Evolutionary conservation across 2,113 vertebrate genomes (phyloP).

Genomic region (Percina caprodes): DNA sequence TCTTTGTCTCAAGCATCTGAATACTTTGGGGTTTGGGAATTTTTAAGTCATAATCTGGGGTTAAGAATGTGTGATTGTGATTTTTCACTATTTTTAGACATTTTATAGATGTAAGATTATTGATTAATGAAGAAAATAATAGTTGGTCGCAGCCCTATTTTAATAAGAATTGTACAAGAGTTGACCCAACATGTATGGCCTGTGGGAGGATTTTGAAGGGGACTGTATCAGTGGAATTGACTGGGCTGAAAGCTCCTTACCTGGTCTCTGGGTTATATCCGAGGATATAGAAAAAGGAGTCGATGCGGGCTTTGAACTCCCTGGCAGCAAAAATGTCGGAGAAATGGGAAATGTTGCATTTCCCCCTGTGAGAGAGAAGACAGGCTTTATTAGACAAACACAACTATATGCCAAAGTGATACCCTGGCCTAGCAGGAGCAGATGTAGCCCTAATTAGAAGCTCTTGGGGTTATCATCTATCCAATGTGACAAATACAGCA

Average conservation of each 20-base stretch:
- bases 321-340: conserved; percentile 99
- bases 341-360: conserved; percentile 99
- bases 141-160: not conserved
- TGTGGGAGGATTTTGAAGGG: not conserved
- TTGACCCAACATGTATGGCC: not conserved
- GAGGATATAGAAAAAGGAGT: conserved; percentile 99
- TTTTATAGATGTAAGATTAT: not conserved
- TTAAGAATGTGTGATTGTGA: not conserved
- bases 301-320: conserved; percentile 98
- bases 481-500: conserved; percentile 58
- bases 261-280: conserved; percentile 99
- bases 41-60: not conserved
- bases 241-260: conserved; percentile 82
- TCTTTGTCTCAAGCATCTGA: not conserved
- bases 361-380: conserved; percentile 89
- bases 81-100: not conserved
- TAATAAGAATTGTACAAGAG: not conserved
- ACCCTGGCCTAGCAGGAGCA: conserved; percentile 21
- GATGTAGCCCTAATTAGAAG: conserved; percentile 45
- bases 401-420: conserved; percentile 44
- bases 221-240: conserved; percentile 43
- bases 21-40: not conserved
- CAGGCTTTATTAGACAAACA: conserved; percentile 65
- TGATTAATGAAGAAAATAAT: not conserved
- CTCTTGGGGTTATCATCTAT: conserved; percentile 16